Evolutionary conservation across 1,140 invertebrate genomes (phyloP).

Genomic region (Drosophila albomicans): DNA sequence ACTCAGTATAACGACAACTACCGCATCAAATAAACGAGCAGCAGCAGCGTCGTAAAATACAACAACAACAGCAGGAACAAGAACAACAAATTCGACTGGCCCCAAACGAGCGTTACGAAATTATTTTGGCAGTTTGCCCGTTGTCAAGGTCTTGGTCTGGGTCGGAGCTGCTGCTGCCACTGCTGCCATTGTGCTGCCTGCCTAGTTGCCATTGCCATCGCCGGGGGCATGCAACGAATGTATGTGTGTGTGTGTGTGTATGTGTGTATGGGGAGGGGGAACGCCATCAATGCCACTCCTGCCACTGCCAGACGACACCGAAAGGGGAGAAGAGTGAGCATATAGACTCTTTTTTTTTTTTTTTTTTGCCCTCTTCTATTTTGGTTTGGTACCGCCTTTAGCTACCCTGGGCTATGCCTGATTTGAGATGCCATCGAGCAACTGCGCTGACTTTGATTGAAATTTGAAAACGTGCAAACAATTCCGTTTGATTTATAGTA

Average conservation of each 20-base stretch:
- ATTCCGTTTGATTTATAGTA: constrained; percentile 2
- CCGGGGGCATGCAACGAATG: constrained; percentile 24
- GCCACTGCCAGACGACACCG: constrained; percentile 16
- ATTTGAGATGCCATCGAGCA: constrained; percentile 14
- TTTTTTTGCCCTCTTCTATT: neutral
- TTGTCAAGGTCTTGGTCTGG: constrained; percentile 43
- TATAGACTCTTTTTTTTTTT: neutral
- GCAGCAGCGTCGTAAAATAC: neutral
- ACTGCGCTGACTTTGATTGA: constrained; percentile 29
- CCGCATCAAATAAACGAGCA: constrained; percentile 22
- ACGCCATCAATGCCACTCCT: constrained; percentile 17
- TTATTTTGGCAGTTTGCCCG: constrained; percentile 71
- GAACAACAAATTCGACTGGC: constrained; percentile 4
- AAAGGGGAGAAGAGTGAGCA: neutral
- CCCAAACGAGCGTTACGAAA: constrained; percentile 69
- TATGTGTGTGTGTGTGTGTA: too few species aligned
- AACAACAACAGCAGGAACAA: neutral
- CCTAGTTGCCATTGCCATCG: constrained; percentile 1
- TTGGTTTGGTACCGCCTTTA: neutral
- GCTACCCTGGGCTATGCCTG: constrained; percentile 14
- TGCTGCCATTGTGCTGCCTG: constrained; percentile 26
- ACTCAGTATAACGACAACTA: constrained; percentile 15
- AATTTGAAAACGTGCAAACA: constrained; percentile 21
- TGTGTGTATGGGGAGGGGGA: too few species aligned
- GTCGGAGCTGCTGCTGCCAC: constrained; percentile 1